A percentile compares a stretch with the other conserved stretches of the same genome.
Evolutionary conservation across 2,113 vertebrate species (phyloP).

Genomic region (Cinclus mexicanus): DNA sequence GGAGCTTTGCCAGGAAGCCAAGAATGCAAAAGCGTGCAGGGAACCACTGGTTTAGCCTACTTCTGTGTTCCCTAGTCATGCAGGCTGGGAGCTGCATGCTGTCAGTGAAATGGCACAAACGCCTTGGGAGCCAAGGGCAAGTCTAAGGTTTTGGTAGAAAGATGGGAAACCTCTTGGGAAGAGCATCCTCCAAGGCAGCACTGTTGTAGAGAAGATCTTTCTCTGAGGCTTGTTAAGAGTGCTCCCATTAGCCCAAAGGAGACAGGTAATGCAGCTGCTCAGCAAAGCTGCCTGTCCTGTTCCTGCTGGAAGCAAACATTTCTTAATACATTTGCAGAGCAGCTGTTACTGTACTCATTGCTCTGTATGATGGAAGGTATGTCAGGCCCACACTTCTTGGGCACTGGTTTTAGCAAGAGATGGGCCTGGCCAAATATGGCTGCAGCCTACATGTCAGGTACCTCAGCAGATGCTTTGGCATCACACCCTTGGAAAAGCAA

Average conservation of each 20-base stretch:
- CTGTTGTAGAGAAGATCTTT: background rate
- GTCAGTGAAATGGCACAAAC: background rate
- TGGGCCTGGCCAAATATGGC: background rate
- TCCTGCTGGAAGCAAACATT: background rate
- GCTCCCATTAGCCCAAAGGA: background rate
- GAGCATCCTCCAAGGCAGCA: background rate
- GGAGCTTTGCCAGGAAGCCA: background rate
- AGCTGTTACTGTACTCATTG: background rate
- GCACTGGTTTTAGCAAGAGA: background rate
- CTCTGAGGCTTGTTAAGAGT: background rate
- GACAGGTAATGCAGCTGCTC: background rate
- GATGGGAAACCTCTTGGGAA: background rate
- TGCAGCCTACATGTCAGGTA: background rate
- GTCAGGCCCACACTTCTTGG: background rate
- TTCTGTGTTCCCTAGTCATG: background rate
- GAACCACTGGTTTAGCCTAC: background rate
- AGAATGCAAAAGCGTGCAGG: background rate
- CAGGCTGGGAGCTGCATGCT: background rate
- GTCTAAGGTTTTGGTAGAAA: background rate
- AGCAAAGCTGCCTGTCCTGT: background rate
- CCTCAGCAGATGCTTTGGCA: background rate
- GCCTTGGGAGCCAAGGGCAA: background rate
- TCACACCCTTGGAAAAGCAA: background rate
- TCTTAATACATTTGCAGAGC: background rate
- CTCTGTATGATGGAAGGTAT: background rate